Percentiles rank a stretch among this genome's conserved stretches.
Evolutionary conservation across 92 coral and sea anemone genomes (phyloP).

Genomic region (Actinostola sp.): DNA sequence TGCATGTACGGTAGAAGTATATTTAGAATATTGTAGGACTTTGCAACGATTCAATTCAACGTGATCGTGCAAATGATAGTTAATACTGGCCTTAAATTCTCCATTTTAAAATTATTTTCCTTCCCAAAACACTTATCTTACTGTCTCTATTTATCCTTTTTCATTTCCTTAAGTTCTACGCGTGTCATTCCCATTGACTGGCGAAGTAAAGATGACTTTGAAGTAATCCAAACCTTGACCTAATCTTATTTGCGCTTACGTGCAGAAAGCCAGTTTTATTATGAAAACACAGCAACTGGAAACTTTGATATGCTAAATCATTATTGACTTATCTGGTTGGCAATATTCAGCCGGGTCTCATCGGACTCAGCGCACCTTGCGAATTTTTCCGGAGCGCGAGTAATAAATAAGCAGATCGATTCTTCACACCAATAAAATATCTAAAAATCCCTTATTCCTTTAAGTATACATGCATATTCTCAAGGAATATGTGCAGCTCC

Average conservation of each 20-base stretch:
- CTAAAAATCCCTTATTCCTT: not conserved
- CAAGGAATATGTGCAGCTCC: no score
- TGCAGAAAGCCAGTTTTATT: slow-evolving; percentile 14
- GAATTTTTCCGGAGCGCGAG: not conserved
- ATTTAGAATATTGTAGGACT: no score
- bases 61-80: no score
- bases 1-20: no score
- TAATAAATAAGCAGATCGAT: no score
- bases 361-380: not conserved
- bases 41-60: not conserved
- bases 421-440: no score
- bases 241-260: slow-evolving; percentile 15
- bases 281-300: slow-evolving; percentile 46
- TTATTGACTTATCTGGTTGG: slow-evolving; percentile 46
- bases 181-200: not conserved
- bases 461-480: not conserved
- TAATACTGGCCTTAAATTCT: no score
- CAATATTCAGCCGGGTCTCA: slow-evolving; percentile 31
- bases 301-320: slow-evolving; percentile 57
- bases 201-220: not conserved
- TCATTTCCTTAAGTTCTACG: no score
- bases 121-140: no score
- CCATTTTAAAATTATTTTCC: no score
- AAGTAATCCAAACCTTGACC: not conserved
- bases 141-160: no score